Percentiles rank a stretch among this genome's conserved stretches.
These are phyloP conservation scores for Cheilosia impressa DNA, from an alignment of 2,888 invertebrate genomes.

Conservation along the genomic window DNA sequence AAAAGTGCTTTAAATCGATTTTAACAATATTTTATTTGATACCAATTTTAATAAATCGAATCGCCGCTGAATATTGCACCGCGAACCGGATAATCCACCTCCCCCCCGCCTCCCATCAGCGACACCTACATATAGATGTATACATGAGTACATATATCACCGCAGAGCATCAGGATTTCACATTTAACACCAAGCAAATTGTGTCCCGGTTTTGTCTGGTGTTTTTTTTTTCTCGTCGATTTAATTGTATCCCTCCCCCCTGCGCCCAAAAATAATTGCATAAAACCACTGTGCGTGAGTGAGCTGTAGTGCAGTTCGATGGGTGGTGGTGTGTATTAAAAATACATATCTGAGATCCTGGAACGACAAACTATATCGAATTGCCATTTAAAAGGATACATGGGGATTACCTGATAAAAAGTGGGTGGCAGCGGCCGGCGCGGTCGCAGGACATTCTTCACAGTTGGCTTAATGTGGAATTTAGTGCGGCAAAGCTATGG, in stretches of 20 bases:
- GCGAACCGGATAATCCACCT: conserved; percentile 40
- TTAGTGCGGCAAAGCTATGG: conserved; percentile 59
- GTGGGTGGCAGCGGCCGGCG: conserved; percentile 41
- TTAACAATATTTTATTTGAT: conserved; percentile 75
- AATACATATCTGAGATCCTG: conserved; percentile 72
- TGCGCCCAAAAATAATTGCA: conserved; percentile 68
- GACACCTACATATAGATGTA: no score
- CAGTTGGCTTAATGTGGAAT: conserved; percentile 74
- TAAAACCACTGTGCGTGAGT: conserved; percentile 73
- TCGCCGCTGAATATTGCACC: conserved; percentile 51
- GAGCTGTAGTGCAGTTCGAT: conserved; percentile 36
- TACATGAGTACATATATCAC: conserved; percentile 2
- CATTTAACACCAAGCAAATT: conserved; percentile 74
- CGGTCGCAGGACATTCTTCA: conserved; percentile 63
- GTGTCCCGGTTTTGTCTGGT: conserved; percentile 63
- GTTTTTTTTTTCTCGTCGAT: conserved; percentile 56
- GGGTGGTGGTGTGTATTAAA: conserved; percentile 63
- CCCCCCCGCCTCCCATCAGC: neutral
- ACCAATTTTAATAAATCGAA: conserved; percentile 75
- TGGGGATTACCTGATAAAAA: conserved; percentile 74
- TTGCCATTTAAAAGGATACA: conserved; percentile 75
- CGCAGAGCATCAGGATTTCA: conserved; percentile 70
- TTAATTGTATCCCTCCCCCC: conserved; percentile 55
- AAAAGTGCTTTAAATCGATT: conserved; percentile 75
- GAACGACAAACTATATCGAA: conserved; percentile 74